phyloP scores from a whole-genome alignment of 2,888 invertebrate species.

The Hydropsyche betteni region DNA sequence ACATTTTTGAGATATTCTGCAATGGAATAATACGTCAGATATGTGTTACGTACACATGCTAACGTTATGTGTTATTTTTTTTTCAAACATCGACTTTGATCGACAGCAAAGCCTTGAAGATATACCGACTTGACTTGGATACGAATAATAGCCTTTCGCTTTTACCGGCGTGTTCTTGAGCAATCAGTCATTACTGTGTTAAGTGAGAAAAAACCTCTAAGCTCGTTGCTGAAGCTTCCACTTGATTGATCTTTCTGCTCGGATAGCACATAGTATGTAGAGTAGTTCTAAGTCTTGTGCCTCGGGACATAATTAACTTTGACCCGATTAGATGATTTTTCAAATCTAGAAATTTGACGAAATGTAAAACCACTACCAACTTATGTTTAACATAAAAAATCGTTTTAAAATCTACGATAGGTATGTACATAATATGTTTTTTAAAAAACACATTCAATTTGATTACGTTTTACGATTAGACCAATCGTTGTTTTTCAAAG shows the following conservation, averaged over 20 bases:
- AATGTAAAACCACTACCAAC: no score
- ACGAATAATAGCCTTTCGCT: slow-evolving; percentile 33
- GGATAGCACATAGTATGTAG: slow-evolving; percentile 15
- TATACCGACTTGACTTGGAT: slow-evolving; percentile 31
- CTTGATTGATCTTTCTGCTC: slow-evolving; percentile 27
- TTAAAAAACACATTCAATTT: no score
- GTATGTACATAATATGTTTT: no score
- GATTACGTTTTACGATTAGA: no score
- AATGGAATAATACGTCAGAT: slow-evolving; percentile 11
- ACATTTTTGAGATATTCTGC: slow-evolving; percentile 4
- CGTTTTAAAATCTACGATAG: no score
- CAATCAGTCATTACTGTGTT: slow-evolving; percentile 33
- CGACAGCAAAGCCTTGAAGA: slow-evolving; percentile 33
- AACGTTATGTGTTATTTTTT: neutral
- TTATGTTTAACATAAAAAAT: no score
- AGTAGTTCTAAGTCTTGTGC: slow-evolving; percentile 10
- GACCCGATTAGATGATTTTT: slow-evolving; percentile 25
- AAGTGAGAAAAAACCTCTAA: slow-evolving; percentile 29
- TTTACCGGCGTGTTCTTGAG: slow-evolving; percentile 32
- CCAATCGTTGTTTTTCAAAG: no score
- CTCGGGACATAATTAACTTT: slow-evolving; percentile 31
- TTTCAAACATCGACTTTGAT: slow-evolving; percentile 29
- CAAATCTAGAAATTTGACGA: neutral
- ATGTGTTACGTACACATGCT: neutral
- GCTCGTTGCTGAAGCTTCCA: slow-evolving; percentile 32